Conservation (phyloP, 2,113 vertebrate genomes). For the Hoplias malabaricus region DNA sequence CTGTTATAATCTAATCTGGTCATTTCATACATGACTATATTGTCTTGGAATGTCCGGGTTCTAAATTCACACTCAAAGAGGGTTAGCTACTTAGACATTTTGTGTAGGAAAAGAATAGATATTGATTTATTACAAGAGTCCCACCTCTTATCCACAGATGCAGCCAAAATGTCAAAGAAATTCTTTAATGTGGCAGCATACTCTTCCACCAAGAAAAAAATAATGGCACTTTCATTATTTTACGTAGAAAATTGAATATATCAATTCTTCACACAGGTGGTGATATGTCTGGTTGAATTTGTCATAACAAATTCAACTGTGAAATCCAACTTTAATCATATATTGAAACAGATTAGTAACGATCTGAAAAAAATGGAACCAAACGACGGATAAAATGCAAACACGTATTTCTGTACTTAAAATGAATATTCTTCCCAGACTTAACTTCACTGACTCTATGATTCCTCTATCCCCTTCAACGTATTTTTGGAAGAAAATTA, state of each 20-base stretch:
- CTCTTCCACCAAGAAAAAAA: neutral
- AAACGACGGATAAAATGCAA: neutral
- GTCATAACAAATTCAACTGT: too few species aligned
- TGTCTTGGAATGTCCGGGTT: neutral
- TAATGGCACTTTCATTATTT: too few species aligned
- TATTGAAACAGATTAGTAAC: too few species aligned
- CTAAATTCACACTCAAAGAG: neutral
- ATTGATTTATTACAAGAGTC: neutral
- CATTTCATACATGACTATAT: neutral
- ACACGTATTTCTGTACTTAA: neutral
- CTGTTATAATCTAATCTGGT: neutral
- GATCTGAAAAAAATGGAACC: too few species aligned
- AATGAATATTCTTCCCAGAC: neutral
- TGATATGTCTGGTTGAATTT: too few species aligned
- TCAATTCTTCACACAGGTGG: too few species aligned
- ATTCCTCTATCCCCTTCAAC: neutral
- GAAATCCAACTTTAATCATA: too few species aligned
- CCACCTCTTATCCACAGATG: neutral
- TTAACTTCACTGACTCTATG: neutral
- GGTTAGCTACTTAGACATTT: neutral
- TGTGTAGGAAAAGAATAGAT: neutral
- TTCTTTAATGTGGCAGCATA: neutral
- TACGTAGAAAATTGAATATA: too few species aligned
- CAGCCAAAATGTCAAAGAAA: neutral
- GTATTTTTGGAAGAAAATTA: neutral